Conservation (phyloP, 1,140 invertebrate genomes). For the Holcopasites calliopsidis region DNA sequence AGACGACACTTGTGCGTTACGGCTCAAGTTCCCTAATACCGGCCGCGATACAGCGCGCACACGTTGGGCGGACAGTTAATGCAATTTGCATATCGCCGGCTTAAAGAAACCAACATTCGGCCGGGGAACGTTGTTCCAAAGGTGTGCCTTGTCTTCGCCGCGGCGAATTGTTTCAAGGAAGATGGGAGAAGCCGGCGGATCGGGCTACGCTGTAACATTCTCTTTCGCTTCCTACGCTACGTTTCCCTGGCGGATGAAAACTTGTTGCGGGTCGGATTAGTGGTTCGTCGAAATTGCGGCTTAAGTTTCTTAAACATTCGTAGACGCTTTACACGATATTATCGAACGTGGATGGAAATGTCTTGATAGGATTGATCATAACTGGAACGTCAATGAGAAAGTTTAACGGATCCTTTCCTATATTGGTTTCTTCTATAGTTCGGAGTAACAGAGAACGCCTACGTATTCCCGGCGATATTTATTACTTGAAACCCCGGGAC, state of each 20-base stretch:
- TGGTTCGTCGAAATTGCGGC: no score
- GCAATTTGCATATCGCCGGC: constrained; percentile 74
- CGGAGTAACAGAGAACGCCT: no score
- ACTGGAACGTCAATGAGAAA: no score
- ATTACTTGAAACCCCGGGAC: neutral
- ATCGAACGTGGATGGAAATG: no score
- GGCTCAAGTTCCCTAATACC: constrained; percentile 76
- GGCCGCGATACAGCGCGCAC: constrained; percentile 69
- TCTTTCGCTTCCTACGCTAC: neutral
- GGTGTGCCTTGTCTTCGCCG: neutral
- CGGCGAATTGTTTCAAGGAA: neutral
- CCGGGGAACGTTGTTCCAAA: neutral
- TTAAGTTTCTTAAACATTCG: no score
- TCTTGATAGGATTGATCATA: no score
- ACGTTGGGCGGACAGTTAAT: constrained; percentile 60
- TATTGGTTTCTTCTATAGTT: no score
- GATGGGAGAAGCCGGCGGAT: neutral
- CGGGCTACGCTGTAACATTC: neutral
- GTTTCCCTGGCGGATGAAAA: no score
- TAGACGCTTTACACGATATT: no score
- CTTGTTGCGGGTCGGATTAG: neutral
- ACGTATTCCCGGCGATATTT: neutral
- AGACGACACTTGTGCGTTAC: constrained; percentile 72
- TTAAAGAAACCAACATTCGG: constrained; percentile 42
- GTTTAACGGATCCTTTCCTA: no score